Percentiles rank a stretch among this genome's conserved stretches.
phyloP scores from a whole-genome alignment of 2,888 invertebrate species.

The Agrotis ipsilon region DNA sequence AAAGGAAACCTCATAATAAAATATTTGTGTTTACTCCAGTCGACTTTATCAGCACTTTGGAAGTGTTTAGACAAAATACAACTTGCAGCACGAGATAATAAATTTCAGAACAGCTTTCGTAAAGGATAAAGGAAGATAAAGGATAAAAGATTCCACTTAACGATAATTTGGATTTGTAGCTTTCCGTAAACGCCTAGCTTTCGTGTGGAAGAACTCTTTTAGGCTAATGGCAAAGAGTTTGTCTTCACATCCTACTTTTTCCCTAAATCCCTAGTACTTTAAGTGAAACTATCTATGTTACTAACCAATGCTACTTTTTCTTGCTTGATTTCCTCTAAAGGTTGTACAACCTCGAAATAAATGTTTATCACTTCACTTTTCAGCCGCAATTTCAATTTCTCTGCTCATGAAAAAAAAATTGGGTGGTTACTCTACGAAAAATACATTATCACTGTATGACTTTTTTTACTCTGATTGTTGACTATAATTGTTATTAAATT shows the following conservation, averaged over 20 bases:
- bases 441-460: slow-evolving; percentile 52
- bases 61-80: slow-evolving; percentile 37
- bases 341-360: slow-evolving; percentile 16
- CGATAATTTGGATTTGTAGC: slow-evolving; percentile 61
- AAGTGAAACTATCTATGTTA: slow-evolving; percentile 1
- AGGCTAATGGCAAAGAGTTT: slow-evolving; percentile 14
- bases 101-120: slow-evolving; percentile 35
- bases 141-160: slow-evolving; percentile 55
- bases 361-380: slow-evolving; percentile 13
- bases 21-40: slow-evolving; percentile 10
- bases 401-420: slow-evolving; percentile 65
- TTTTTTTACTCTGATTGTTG: background rate
- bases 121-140: slow-evolving; percentile 41
- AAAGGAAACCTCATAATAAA: background rate
- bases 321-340: background rate
- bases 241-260: background rate
- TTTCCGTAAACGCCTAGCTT: slow-evolving; percentile 41
- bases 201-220: background rate
- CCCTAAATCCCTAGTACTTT: background rate
- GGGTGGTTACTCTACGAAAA: slow-evolving; percentile 29
- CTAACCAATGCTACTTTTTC: background rate
- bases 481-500: background rate
- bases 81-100: slow-evolving; percentile 37
- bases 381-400: slow-evolving; percentile 64
- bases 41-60: slow-evolving; percentile 1